These are phyloP conservation scores for Synergus umbraculus DNA, from an alignment of 2,888 invertebrate species.

Conservation along the genomic window DNA sequence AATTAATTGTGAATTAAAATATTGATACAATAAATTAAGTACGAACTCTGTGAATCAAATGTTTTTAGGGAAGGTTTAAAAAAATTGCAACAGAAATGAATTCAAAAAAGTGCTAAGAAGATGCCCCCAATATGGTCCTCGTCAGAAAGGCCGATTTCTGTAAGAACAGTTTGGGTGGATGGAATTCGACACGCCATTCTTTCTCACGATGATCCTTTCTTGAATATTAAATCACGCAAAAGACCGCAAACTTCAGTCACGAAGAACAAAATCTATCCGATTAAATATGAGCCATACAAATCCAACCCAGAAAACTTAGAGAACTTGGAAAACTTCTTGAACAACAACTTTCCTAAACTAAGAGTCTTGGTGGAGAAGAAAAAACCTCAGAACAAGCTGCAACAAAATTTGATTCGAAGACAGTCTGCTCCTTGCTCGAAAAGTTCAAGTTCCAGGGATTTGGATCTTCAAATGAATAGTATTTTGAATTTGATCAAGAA, in stretches of 20 bases:
- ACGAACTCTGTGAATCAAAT: neutral
- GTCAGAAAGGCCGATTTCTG: constrained; percentile 80
- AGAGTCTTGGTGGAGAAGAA: constrained; percentile 64
- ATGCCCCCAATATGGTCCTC: constrained; percentile 81
- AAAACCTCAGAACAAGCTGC: constrained; percentile 42
- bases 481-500: constrained; percentile 15
- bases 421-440: constrained; percentile 64
- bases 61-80: neutral
- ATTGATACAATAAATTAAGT: neutral
- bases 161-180: constrained; percentile 84
- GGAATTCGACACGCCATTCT: constrained; percentile 85
- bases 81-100: too few species aligned
- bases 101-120: constrained; percentile 41
- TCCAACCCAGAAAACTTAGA: constrained; percentile 61
- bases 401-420: constrained; percentile 56
- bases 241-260: constrained; percentile 60
- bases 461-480: constrained; percentile 5
- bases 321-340: constrained; percentile 44
- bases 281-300: constrained; percentile 61
- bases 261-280: constrained; percentile 58
- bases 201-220: constrained; percentile 81
- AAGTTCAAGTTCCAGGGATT: neutral
- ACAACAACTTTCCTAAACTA: constrained; percentile 65
- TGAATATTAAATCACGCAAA: constrained; percentile 59
- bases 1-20: neutral